Base-by-base conservation (phyloP, 2,113 vertebrate species). In the Apaloderma vittatum region DNA sequence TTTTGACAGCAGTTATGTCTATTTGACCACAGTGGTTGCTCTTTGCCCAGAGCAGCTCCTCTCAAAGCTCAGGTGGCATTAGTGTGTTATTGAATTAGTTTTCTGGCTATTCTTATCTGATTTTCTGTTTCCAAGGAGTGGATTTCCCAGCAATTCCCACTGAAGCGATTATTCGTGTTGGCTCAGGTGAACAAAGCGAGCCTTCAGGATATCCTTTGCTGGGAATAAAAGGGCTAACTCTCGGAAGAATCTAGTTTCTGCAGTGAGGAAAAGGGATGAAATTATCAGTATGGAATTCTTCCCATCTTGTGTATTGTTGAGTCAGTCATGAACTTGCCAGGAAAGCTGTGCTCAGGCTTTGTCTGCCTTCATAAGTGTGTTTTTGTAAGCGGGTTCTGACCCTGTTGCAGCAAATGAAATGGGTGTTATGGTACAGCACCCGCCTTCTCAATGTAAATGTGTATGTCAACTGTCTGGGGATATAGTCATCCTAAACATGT, bases 191-290 rank as follows among this genome's bases (percentile, higher is more conserved):
- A 74, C 85, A 90, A 80, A 87, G 52, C 66, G 58, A 95, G 19
- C 73, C 79, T 84, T 94, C 94, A 96, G 97, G 97, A 97, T 96
- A 94, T 97, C 97, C 95, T 97, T 88, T 95, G 87, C 88, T 89
- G 90, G 91, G 72, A 95, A 94, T 73, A 18, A 34, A 55, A 71
- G 58, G 68, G 61, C n/a, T 59, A 43, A 67, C 51, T 82, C 66
- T 68, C 76, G 76, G 92, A 95, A 81, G 65, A 91, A 52, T 27
- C 58, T 92, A 22, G 8, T 49, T 83, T 80, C 34, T 91, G 23
- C 85, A 81, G 63, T 23, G 71, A 91, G 75, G 74, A 77, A 43
- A 83, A 90, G 34, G 29, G 8, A 3, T 45, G 61, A 72, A 54
- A 65, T 86, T 78, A 49, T 37, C 65, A 45, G 34, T 52, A 57